These are phyloP conservation scores for Scrobipalpa atriplicella DNA, from an alignment of 2,888 invertebrate species.

Conservation along the genomic window DNA sequence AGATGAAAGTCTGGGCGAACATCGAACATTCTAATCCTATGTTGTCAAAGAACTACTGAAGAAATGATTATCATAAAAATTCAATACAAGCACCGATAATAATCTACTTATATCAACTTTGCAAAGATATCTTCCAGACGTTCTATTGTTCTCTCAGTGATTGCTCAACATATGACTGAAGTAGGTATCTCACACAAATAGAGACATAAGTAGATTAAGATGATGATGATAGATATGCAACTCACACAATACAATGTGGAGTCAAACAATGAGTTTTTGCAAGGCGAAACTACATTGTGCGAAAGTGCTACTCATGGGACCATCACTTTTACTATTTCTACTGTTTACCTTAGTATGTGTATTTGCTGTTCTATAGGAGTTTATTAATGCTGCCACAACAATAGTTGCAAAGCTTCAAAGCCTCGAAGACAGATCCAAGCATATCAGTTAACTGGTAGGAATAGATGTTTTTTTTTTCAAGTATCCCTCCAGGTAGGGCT, in stretches of 20 bases:
- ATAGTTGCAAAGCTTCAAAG: too few relatives aligned
- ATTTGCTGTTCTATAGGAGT: too few relatives aligned
- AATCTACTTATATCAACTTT: not conserved
- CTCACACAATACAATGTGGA: not conserved
- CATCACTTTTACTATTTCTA: not conserved
- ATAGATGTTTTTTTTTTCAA: too few relatives aligned
- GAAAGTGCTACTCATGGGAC: not conserved
- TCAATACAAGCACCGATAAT: not conserved
- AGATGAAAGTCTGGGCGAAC: too few relatives aligned
- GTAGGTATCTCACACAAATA: slow-evolving; percentile 12
- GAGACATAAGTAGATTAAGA: slow-evolving; percentile 12
- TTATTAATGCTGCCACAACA: too few relatives aligned
- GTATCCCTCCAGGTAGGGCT: too few relatives aligned
- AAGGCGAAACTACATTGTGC: not conserved
- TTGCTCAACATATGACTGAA: slow-evolving; percentile 8
- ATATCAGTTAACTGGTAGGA: too few relatives aligned
- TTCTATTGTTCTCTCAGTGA: not conserved
- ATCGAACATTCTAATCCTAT: too few relatives aligned
- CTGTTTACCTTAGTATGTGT: too few relatives aligned
- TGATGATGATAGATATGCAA: slow-evolving; percentile 1
- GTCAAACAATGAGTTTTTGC: not conserved
- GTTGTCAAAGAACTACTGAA: not conserved
- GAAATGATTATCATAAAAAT: not conserved
- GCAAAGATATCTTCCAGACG: slow-evolving; percentile 1
- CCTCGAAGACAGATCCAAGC: too few relatives aligned